These are phyloP conservation scores for Disparrhopalites patrizii DNA, from an alignment of 2,888 invertebrate species.

Conservation along the genomic window DNA sequence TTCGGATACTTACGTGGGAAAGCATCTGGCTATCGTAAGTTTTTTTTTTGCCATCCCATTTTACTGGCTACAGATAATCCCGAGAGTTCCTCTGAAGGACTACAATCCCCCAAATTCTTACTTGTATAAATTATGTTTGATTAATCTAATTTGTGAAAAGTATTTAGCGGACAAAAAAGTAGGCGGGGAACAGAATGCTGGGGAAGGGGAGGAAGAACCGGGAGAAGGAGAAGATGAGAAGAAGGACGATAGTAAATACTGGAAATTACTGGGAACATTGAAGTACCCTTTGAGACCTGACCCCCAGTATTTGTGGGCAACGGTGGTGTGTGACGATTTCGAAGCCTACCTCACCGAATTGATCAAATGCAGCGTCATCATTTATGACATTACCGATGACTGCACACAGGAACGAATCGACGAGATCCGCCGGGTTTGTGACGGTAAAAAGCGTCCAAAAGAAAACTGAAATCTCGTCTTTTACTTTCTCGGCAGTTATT, in stretches of 20 bases:
- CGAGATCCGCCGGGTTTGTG: conserved; percentile 40
- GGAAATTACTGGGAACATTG: conserved; percentile 37
- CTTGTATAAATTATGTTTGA: background rate
- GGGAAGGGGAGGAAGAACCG: conserved; percentile 27
- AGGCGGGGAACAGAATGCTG: conserved; percentile 24
- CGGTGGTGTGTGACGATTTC: conserved; percentile 39
- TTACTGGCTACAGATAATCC: background rate
- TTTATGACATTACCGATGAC: conserved; percentile 42
- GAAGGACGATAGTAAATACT: background rate
- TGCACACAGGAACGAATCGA: conserved; percentile 36
- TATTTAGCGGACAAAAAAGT: conserved; percentile 33
- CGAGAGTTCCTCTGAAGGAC: too few relatives aligned
- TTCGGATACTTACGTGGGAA: conserved; percentile 42
- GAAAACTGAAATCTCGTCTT: background rate
- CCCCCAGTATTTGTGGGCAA: conserved; percentile 44
- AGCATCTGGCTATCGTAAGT: conserved; percentile 31
- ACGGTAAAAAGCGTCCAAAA: too few relatives aligned
- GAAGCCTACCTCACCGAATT: conserved; percentile 41
- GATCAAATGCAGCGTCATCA: conserved; percentile 41
- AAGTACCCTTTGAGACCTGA: conserved; percentile 13
- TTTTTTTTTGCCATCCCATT: background rate
- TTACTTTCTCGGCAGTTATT: background rate
- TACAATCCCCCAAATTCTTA: too few relatives aligned
- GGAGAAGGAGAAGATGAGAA: background rate
- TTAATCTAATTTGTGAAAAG: conserved; percentile 11